These are phyloP conservation scores for Anthrax anthrax DNA, from an alignment of 2,888 invertebrate species.

Conservation along the genomic window DNA sequence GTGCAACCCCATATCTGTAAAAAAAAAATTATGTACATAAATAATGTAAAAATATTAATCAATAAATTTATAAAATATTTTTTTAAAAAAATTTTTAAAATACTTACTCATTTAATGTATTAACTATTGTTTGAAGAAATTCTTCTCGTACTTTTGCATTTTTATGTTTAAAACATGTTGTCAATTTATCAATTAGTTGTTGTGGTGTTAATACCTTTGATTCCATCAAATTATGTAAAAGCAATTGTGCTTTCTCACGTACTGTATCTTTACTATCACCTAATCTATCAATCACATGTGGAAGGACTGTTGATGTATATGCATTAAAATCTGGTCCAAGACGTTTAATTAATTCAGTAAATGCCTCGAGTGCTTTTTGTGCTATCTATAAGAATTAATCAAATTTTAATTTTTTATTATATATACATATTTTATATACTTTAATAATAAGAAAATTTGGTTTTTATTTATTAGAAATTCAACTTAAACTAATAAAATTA, in stretches of 20 bases:
- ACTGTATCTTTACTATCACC: conserved; percentile 50
- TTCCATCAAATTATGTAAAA: conserved; percentile 59
- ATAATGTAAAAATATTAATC: not conserved
- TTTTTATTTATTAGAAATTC: too few relatives aligned
- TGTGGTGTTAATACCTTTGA: conserved; percentile 53
- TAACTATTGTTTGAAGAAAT: conserved; percentile 65
- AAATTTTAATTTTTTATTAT: conserved; percentile 2
- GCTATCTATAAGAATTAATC: conserved; percentile 57
- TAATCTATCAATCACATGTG: conserved; percentile 65
- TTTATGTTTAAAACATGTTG: conserved; percentile 63
- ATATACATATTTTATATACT: not conserved
- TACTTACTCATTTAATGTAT: conserved; percentile 66
- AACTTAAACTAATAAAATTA: too few relatives aligned
- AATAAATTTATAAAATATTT: conserved; percentile 2
- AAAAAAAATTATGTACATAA: conserved; percentile 13
- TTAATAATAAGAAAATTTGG: not conserved
- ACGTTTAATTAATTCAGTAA: conserved; percentile 71
- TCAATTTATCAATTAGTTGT: conserved; percentile 55
- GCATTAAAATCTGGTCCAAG: conserved; percentile 78
- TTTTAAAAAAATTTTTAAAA: not conserved
- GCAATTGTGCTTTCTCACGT: conserved; percentile 57
- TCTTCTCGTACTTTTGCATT: conserved; percentile 88
- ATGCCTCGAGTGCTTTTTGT: conserved; percentile 77
- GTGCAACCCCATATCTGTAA: conserved; percentile 68
- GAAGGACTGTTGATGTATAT: conserved; percentile 68